phyloP scores from a whole-genome alignment of 2,113 vertebrate species.

The Neotragus pygmaeus region DNA sequence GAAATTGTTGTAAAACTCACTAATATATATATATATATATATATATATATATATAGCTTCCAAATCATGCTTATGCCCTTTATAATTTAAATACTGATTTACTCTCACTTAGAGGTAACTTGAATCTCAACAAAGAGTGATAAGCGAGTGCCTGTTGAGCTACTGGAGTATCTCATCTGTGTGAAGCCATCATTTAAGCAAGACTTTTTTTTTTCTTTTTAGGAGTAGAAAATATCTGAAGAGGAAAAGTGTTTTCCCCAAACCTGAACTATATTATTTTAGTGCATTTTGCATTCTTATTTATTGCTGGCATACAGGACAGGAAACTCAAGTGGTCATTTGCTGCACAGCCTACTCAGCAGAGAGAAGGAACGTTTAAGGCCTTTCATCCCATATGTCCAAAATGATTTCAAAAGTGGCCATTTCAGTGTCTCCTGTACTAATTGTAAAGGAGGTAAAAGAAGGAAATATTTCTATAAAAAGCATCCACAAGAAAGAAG shows the following conservation, averaged over 20 bases:
- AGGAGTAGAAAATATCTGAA: background rate
- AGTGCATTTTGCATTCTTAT: background rate
- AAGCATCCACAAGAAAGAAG: background rate
- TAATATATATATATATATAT: background rate
- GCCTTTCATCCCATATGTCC: background rate
- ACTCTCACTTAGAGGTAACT: background rate
- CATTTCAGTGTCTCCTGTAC: background rate
- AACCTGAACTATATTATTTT: background rate
- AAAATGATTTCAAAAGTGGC: background rate
- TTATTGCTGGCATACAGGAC: background rate
- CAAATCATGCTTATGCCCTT: background rate
- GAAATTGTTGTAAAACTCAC: slow-evolving; percentile 17
- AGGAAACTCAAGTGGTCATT: background rate
- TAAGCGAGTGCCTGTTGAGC: background rate
- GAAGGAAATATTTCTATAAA: background rate
- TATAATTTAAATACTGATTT: background rate
- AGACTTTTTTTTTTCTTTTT: background rate
- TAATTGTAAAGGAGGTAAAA: background rate
- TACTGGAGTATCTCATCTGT: background rate
- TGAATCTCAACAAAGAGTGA: background rate
- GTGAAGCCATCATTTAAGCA: background rate
- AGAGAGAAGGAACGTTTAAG: background rate
- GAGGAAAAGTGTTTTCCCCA: background rate
- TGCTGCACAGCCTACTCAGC: background rate
- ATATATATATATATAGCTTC: background rate